Percentiles rank a stretch among this genome's conserved stretches.
phyloP scores from a whole-genome alignment of 2,888 invertebrate genomes.

The Oxystoma pomonae region DNA sequence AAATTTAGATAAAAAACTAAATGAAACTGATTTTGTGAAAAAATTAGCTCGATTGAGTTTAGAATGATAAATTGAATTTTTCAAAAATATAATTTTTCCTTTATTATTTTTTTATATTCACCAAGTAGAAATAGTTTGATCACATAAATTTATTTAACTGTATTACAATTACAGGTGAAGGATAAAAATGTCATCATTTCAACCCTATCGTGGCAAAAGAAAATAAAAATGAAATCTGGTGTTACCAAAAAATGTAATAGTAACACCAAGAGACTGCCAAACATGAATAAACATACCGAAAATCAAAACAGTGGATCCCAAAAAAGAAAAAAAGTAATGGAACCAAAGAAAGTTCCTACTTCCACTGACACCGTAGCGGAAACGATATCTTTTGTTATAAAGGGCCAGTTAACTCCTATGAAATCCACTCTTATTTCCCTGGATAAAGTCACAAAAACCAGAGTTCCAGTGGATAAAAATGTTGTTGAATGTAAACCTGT shows the following conservation, averaged over 20 bases:
- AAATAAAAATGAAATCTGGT: not conserved
- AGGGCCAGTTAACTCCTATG: conserved; percentile 42
- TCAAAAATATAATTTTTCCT: too few species aligned
- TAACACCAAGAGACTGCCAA: too few species aligned
- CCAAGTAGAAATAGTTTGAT: too few species aligned
- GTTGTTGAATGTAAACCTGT: too few species aligned
- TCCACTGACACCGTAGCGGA: conserved; percentile 42
- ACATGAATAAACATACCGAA: not conserved
- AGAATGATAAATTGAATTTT: too few species aligned
- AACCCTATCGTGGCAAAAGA: not conserved
- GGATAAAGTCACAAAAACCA: conserved; percentile 27
- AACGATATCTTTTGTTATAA: conserved; percentile 45
- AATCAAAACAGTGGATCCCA: not conserved
- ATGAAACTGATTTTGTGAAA: too few species aligned
- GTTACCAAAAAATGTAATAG: too few species aligned
- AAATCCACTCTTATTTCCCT: conserved; percentile 32
- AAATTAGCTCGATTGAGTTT: too few species aligned
- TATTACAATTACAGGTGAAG: not conserved
- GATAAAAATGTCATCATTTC: not conserved
- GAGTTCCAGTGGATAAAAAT: conserved; percentile 21
- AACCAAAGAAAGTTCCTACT: conserved; percentile 32
- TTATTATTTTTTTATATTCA: too few species aligned
- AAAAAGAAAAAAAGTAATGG: conserved; percentile 33
- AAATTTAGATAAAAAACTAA: too few species aligned
- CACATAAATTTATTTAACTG: too few species aligned